A percentile compares a stretch with the other conserved stretches of the same genome.
Conservation (phyloP, 2,797 vertebrate genomes). For the Sebastes cheni region DNA sequence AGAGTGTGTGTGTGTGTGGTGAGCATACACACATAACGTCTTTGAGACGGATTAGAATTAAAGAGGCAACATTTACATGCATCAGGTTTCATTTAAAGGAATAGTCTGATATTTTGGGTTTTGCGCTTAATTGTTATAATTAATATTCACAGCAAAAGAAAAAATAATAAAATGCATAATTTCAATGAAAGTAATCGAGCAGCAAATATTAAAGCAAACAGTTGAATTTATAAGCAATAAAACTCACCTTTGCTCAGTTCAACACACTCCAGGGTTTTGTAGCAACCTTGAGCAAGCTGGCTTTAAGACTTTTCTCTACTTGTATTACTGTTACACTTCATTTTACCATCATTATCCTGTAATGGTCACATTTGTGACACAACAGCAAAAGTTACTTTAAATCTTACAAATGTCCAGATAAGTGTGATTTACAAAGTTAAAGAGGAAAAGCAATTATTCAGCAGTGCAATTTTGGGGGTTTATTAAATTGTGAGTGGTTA, state of each 20-base stretch:
- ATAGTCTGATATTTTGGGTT: background rate
- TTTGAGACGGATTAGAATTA: background rate
- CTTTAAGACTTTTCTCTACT: background rate
- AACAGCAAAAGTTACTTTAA: background rate
- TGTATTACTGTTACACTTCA: background rate
- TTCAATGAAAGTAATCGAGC: background rate
- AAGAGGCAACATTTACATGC: background rate
- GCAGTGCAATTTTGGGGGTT: background rate
- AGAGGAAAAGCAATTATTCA: background rate
- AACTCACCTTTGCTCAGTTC: background rate
- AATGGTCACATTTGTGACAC: background rate
- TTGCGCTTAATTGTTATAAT: no score
- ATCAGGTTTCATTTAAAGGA: background rate
- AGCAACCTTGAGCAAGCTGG: background rate
- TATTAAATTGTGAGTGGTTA: slow-evolving; percentile 59
- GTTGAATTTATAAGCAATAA: background rate
- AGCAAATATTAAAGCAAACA: background rate
- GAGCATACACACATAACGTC: background rate
- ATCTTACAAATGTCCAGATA: background rate
- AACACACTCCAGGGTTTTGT: background rate
- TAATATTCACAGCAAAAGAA: background rate
- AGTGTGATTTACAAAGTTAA: background rate
- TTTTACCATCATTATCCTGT: background rate
- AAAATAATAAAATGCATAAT: background rate
- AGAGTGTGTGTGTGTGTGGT: background rate